Evolutionary conservation across 2,113 vertebrate genomes (phyloP).

Genomic region (Phalacrocorax pelagicus): DNA sequence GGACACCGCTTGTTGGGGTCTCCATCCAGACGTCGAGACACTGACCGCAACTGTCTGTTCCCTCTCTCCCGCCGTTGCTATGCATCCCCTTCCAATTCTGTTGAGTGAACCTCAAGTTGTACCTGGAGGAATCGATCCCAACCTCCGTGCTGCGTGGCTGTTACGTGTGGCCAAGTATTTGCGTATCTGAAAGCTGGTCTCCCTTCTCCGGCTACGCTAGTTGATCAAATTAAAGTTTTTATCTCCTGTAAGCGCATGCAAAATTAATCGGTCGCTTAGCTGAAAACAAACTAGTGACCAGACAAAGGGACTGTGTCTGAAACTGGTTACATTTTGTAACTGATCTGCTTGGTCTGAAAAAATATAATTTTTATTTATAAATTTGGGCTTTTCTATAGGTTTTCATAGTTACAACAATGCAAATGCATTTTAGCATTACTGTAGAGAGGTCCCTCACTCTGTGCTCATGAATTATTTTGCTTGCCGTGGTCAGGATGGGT

Average conservation of each 20-base stretch:
- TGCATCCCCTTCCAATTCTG: not conserved
- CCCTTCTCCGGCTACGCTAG: not conserved
- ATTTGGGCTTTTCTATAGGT: not conserved
- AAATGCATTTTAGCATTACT: rapidly evolving
- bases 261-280: not conserved
- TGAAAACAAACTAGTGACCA: not conserved
- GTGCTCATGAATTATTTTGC: not conserved
- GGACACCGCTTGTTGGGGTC: not conserved
- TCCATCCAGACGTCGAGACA: not conserved
- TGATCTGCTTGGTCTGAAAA: not conserved
- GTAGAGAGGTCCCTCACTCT: not conserved
- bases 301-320: not conserved
- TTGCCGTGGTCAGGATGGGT: not conserved
- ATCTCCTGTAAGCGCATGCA: not conserved
- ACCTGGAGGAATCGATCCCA: not conserved
- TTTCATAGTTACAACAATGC: not conserved
- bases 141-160: not conserved
- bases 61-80: not conserved
- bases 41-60: not conserved
- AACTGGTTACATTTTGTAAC: not conserved
- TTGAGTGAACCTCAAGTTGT: too few species aligned
- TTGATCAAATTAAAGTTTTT: not conserved
- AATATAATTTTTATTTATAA: not conserved
- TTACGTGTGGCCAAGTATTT: not conserved
- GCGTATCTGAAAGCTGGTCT: not conserved